phyloP scores from a whole-genome alignment of 2,888 invertebrate genomes.

The Caenorhabditis sp. region DNA sequence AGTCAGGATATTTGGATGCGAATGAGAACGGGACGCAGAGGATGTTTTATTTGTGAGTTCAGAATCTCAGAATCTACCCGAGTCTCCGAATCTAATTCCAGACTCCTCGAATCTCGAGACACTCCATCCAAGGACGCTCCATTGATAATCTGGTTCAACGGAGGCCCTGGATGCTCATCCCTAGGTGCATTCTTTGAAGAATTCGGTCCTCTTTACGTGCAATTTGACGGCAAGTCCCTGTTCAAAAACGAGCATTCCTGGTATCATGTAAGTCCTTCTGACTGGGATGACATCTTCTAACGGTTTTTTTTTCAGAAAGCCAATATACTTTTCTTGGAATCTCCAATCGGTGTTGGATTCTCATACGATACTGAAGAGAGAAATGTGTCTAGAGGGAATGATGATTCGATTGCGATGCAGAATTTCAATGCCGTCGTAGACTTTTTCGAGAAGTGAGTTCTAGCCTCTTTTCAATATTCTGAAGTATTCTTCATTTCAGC shows the following conservation, averaged over 20 bases:
- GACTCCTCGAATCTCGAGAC: constrained; percentile 84
- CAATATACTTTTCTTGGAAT: constrained; percentile 85
- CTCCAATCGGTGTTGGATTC: constrained; percentile 83
- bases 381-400: constrained; percentile 67
- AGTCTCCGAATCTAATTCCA: constrained; percentile 70
- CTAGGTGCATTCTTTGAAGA: constrained; percentile 70
- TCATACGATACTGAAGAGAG: constrained; percentile 78
- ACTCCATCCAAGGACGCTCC: constrained; percentile 83
- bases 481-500: no score
- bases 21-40: constrained; percentile 81
- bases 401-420: constrained; percentile 78
- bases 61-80: background rate
- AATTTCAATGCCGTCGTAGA: constrained; percentile 84
- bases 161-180: constrained; percentile 83
- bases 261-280: constrained; percentile 80
- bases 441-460: constrained; percentile 84
- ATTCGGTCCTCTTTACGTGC: constrained; percentile 67
- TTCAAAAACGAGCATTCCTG: constrained; percentile 81
- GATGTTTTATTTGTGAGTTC: constrained; percentile 84
- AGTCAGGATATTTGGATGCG: constrained; percentile 84
- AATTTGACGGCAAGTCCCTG: constrained; percentile 70
- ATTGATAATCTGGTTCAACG: constrained; percentile 85
- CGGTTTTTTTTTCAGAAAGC: constrained; percentile 83
- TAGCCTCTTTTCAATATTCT: background rate
- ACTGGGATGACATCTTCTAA: no score